Percentiles rank a stretch among this genome's conserved stretches.
phyloP scores from a whole-genome alignment of 2,888 invertebrate species.

The Penaeus monodon region DNA sequence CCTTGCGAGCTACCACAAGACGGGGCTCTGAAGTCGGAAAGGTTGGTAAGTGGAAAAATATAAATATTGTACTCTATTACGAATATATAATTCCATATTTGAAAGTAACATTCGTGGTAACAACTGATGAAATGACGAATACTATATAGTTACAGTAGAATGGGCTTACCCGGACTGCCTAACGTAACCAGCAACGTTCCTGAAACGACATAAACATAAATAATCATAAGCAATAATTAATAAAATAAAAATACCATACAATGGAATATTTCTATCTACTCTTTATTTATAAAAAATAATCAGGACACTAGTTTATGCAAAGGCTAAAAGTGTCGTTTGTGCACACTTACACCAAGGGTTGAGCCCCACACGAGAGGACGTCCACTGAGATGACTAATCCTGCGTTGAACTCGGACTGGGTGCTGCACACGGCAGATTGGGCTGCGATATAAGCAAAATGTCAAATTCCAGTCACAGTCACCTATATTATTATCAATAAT shows the following conservation, averaged over 20 bases:
- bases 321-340: too few relatives aligned
- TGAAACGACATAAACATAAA: too few relatives aligned
- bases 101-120: too few relatives aligned
- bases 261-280: too few relatives aligned
- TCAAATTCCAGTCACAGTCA: background rate
- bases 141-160: too few relatives aligned
- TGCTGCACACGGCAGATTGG: background rate
- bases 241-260: too few relatives aligned
- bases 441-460: background rate
- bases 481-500: too few relatives aligned
- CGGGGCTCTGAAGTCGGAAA: background rate
- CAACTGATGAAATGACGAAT: too few relatives aligned
- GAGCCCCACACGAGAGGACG: conserved; percentile 33
- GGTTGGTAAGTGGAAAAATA: background rate
- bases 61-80: background rate
- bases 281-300: background rate
- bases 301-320: background rate
- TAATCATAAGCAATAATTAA: too few relatives aligned
- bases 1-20: conserved; percentile 2
- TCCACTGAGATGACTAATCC: background rate
- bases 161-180: too few relatives aligned
- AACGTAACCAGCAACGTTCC: too few relatives aligned
- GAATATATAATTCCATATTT: too few relatives aligned
- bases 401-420: background rate
- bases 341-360: conserved; percentile 25